Evolutionary conservation across 2,113 vertebrate genomes (phyloP).

Genomic region (Opisthocomus hoazin): DNA sequence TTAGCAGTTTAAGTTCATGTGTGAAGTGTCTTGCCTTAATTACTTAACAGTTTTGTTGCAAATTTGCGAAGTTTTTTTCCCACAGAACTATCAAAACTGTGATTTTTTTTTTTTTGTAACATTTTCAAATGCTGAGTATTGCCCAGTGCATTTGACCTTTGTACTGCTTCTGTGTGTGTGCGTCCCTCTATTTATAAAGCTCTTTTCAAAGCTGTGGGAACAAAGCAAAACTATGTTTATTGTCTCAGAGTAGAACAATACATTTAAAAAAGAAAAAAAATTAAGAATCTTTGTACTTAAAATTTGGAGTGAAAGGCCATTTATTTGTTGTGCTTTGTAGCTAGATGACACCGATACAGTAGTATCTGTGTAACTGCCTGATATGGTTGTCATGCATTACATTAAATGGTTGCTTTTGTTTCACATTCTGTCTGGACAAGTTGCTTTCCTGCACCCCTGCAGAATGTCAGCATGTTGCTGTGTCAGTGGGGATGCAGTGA

Average conservation of each 20-base stretch:
- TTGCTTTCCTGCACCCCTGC: not conserved
- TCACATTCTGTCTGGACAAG: not conserved
- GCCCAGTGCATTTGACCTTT: slow-evolving; percentile 49
- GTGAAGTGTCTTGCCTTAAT: slow-evolving; percentile 83
- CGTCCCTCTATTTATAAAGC: not conserved
- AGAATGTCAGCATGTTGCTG: not conserved
- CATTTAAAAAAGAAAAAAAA: not conserved
- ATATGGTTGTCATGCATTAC: not conserved
- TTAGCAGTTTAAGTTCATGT: slow-evolving; percentile 87
- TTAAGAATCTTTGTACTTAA: not conserved
- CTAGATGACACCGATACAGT: not conserved
- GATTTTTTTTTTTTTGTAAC: slow-evolving; percentile 69
- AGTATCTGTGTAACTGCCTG: not conserved
- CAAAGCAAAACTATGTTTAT: not conserved
- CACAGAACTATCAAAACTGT: slow-evolving; percentile 76
- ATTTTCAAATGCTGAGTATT: slow-evolving; percentile 37
- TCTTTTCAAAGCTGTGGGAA: not conserved
- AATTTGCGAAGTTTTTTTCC: slow-evolving; percentile 77
- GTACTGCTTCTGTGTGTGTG: not conserved
- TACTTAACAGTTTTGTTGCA: slow-evolving; percentile 85
- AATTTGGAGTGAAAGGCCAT: not conserved
- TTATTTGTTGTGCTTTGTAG: not conserved
- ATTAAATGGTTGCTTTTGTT: not conserved
- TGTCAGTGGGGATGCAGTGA: not conserved
- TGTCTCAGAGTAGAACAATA: not conserved